A percentile compares a stretch with the other conserved stretches of the same genome.
Evolutionary conservation across 1,140 invertebrate genomes (phyloP).

Genomic region (Pachypeltis micranthus): DNA sequence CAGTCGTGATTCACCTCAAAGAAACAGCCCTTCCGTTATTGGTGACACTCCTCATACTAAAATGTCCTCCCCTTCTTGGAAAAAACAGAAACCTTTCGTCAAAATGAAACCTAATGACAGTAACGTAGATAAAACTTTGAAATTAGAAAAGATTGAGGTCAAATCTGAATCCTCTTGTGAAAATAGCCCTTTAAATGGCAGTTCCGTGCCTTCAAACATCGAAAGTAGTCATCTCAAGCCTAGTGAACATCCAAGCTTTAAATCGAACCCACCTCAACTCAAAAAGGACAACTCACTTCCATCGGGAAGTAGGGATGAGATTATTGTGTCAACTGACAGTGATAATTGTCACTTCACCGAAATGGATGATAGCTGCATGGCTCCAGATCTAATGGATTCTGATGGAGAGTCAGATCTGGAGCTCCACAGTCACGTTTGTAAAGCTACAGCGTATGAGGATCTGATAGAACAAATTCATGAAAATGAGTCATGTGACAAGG

Average conservation of each 20-base stretch:
- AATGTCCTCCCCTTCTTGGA: conserved; percentile 5
- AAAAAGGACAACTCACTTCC: background rate
- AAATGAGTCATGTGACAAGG: background rate
- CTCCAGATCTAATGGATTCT: background rate
- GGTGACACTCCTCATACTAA: background rate
- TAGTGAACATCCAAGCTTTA: background rate
- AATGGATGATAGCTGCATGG: background rate
- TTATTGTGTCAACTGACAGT: background rate
- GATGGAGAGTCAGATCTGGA: background rate
- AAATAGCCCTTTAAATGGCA: background rate
- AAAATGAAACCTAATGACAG: background rate
- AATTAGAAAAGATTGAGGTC: background rate
- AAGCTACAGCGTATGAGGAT: background rate
- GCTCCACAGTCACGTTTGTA: background rate
- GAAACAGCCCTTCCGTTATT: conserved; percentile 10
- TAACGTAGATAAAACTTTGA: background rate
- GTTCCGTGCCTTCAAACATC: background rate
- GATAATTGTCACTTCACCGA: background rate
- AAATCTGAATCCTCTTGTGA: conserved; percentile 1
- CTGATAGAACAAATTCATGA: background rate
- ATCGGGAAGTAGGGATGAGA: background rate
- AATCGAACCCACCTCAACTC: background rate
- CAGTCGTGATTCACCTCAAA: conserved; percentile 17
- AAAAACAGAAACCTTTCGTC: conserved; percentile 12
- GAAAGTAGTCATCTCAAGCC: background rate